Evolutionary conservation across 2,797 vertebrate genomes (phyloP).

Genomic region (Danio kyathit): DNA sequence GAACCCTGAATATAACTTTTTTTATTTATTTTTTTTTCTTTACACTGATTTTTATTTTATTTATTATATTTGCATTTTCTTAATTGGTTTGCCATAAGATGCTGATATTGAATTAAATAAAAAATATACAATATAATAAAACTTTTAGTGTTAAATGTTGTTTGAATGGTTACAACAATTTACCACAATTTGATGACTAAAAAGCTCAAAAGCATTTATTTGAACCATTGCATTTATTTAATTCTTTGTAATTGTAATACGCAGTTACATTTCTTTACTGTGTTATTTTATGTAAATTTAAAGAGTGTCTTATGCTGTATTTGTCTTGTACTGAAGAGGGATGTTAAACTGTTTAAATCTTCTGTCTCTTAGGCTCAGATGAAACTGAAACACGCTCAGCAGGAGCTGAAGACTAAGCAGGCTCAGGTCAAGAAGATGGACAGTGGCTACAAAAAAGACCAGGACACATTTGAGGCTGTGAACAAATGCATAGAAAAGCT

Average conservation of each 20-base stretch:
- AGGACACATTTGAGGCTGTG: conserved; percentile 81
- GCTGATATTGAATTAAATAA: no score
- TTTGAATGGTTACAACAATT: background rate
- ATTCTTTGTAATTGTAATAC: background rate
- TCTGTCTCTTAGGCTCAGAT: conserved; percentile 85
- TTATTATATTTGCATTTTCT: no score
- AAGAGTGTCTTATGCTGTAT: background rate
- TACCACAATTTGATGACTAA: background rate
- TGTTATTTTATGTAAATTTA: background rate
- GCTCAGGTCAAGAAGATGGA: conserved; percentile 93
- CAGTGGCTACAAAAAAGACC: conserved; percentile 87
- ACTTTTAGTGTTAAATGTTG: no score
- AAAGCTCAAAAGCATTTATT: background rate
- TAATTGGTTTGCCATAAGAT: no score
- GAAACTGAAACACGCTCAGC: conserved; percentile 89
- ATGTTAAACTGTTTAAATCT: background rate
- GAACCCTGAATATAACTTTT: no score
- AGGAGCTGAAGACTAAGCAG: conserved; percentile 91
- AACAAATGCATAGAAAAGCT: conserved; percentile 81
- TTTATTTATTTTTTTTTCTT: no score
- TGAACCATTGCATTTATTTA: no score
- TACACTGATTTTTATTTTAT: no score
- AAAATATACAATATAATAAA: no score
- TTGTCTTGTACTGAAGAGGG: background rate
- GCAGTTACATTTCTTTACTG: background rate